These are phyloP conservation scores for Amblyopsis hoosieri DNA, from an alignment of 2,797 vertebrate genomes.

Conservation along the genomic window DNA sequence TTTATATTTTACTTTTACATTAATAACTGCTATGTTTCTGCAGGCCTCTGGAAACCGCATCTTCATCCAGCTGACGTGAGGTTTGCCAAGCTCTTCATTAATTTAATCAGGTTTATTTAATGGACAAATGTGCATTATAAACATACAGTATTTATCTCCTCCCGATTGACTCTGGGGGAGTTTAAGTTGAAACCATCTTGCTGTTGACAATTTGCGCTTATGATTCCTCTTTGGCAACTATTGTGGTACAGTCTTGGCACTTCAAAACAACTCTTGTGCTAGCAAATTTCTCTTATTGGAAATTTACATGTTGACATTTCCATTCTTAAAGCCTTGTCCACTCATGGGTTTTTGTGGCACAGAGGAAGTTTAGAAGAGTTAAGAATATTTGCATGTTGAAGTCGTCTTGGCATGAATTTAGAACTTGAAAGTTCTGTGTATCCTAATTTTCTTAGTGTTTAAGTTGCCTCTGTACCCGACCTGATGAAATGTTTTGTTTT, in stretches of 20 bases:
- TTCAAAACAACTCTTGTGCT: conserved; percentile 51
- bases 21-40: conserved; percentile 6
- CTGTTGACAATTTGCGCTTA: conserved; percentile 68
- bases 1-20: not conserved
- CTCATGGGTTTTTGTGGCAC: conserved; percentile 47
- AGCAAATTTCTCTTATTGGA: conserved; percentile 52
- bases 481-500: conserved; percentile 67
- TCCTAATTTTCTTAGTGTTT: conserved; percentile 74
- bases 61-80: conserved; percentile 74
- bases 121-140: conserved; percentile 78
- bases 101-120: conserved; percentile 82
- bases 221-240: conserved; percentile 59
- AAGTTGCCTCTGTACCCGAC: conserved; percentile 66
- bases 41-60: conserved; percentile 72
- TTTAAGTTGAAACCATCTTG: conserved; percentile 66
- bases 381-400: conserved; percentile 77
- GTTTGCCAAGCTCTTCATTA: conserved; percentile 68
- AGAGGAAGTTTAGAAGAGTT: conserved; percentile 61
- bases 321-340: conserved; percentile 64
- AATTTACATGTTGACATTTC: conserved; percentile 51
- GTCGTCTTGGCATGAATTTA: conserved; percentile 77
- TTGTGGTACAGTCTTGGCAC: conserved; percentile 74
- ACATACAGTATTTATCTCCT: conserved; percentile 71
- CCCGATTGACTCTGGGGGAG: conserved; percentile 57
- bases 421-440: conserved; percentile 72